Evolutionary conservation across 2,797 vertebrate species (phyloP).

Genomic region (Coreius guichenoti): DNA sequence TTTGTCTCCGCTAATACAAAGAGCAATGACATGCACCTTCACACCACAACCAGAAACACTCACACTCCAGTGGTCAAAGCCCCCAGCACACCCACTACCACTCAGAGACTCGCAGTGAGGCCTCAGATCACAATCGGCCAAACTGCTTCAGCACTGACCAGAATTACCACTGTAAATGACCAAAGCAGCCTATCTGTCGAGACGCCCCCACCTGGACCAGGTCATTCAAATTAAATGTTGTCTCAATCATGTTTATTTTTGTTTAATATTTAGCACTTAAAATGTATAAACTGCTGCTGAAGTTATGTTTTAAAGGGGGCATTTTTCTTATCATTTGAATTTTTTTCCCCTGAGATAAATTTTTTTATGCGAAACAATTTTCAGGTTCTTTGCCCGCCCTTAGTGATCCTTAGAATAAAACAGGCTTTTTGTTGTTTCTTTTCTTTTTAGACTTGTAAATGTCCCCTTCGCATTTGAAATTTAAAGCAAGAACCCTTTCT

Average conservation of each 20-base stretch:
- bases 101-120: slow-evolving; percentile 62
- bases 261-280: background rate
- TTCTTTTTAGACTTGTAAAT: background rate
- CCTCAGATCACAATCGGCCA: slow-evolving; percentile 59
- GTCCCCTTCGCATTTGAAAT: background rate
- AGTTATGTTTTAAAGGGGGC: background rate
- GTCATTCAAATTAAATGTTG: slow-evolving; percentile 38
- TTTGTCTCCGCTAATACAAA: slow-evolving; percentile 56
- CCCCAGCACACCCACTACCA: slow-evolving; percentile 50
- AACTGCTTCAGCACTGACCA: slow-evolving; percentile 51
- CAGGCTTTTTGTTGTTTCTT: background rate
- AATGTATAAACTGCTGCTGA: background rate
- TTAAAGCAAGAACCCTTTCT: background rate
- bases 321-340: background rate
- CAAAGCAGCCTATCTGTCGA: slow-evolving; percentile 26
- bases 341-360: no score
- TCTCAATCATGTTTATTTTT: background rate
- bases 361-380: background rate
- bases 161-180: slow-evolving; percentile 48
- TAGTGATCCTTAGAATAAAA: background rate
- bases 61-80: slow-evolving; percentile 51
- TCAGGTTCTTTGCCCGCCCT: background rate
- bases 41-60: slow-evolving; percentile 59
- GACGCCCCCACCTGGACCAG: slow-evolving; percentile 60
- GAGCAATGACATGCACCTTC: slow-evolving; percentile 31